phyloP scores from a whole-genome alignment of 2,888 invertebrate species.

The Zootermopsis nevadensis region DNA sequence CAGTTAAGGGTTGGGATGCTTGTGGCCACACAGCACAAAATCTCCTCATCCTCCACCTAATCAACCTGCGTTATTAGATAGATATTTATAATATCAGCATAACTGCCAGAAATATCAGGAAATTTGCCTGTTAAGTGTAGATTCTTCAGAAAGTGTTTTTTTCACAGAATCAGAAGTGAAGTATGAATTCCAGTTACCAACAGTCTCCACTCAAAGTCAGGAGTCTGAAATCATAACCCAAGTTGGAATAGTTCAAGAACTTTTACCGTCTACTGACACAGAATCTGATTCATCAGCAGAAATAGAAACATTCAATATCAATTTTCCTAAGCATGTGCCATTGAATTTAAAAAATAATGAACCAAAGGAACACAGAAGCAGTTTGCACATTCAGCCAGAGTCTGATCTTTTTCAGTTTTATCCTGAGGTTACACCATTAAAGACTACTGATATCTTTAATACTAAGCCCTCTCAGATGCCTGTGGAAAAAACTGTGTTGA shows the following conservation, averaged over 20 bases:
- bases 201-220: background rate
- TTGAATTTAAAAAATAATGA: background rate
- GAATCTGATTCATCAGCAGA: slow-evolving; percentile 20
- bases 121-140: too few relatives aligned
- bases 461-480: too few relatives aligned
- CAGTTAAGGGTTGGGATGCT: slow-evolving; percentile 15
- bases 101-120: too few relatives aligned
- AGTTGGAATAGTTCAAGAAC: background rate
- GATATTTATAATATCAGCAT: too few relatives aligned
- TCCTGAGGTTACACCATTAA: too few relatives aligned
- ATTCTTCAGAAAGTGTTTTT: too few relatives aligned
- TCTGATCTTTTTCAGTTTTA: background rate
- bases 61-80: too few relatives aligned
- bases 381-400: slow-evolving; percentile 1
- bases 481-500: too few relatives aligned
- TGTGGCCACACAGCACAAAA: slow-evolving; percentile 3
- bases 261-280: background rate
- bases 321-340: slow-evolving; percentile 33
- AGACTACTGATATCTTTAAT: too few relatives aligned
- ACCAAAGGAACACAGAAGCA: slow-evolving; percentile 1
- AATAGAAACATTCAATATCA: slow-evolving; percentile 33
- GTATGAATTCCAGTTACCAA: background rate
- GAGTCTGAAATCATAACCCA: background rate
- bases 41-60: background rate
- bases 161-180: background rate